Evolutionary conservation across 2,113 vertebrate species (phyloP).

Genomic region (Pollachius pollachius): DNA sequence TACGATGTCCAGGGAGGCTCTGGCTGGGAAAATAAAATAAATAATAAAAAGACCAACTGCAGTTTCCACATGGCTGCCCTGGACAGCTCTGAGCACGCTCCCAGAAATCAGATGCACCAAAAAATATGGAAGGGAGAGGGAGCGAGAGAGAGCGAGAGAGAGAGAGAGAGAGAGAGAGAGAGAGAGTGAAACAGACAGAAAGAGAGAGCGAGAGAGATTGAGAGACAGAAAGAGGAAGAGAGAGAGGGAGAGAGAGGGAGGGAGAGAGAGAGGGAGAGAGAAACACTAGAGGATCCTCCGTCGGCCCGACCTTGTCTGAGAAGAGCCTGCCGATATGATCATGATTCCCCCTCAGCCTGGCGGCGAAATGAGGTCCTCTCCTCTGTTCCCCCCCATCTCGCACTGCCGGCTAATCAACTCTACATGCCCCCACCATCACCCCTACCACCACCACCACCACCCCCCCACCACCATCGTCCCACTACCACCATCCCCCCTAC

Average conservation of each 20-base stretch:
- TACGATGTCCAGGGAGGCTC: conserved; percentile 45
- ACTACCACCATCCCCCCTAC: no score
- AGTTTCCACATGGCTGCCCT: conserved; percentile 62
- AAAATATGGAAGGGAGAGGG: conserved; percentile 3
- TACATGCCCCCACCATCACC: conserved; percentile 13
- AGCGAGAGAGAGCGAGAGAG: not conserved
- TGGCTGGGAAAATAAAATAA: conserved; percentile 16
- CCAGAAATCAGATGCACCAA: conserved; percentile 62
- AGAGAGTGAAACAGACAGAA: not conserved
- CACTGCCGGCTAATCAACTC: conserved; percentile 64
- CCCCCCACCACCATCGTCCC: no score
- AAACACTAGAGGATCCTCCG: conserved; percentile 56
- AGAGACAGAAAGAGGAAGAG: not conserved
- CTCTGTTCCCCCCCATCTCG: conserved; percentile 45
- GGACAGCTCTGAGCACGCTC: conserved; percentile 57
- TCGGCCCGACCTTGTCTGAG: conserved; percentile 49
- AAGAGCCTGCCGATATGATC: conserved; percentile 26
- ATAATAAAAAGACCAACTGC: conserved; percentile 58
- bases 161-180: not conserved
- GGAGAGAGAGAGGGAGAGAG: not conserved
- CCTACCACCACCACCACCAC: no score
- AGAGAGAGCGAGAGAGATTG: not conserved
- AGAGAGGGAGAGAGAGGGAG: conserved; percentile 3
- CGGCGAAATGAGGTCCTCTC: conserved; percentile 45
- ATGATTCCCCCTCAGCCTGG: conserved; percentile 51